A percentile compares a stretch with the other conserved stretches of the same genome.
Conservation (phyloP, 2,113 vertebrate genomes). For the Hippocampus zosterae region DNA sequence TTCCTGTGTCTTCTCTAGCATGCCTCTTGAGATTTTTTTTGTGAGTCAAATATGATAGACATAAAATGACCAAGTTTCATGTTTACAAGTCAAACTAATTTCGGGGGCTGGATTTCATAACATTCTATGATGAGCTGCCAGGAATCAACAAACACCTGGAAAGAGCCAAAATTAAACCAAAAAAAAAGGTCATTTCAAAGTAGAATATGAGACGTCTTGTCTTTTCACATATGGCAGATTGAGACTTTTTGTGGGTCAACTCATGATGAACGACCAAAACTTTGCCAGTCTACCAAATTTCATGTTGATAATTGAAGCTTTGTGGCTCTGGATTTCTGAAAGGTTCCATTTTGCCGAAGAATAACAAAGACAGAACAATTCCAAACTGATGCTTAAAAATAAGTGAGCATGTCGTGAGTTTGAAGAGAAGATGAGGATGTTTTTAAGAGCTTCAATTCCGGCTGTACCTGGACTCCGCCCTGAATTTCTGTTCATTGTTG, state of each 20-base stretch:
- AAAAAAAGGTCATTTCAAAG: neutral
- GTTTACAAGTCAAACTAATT: no score
- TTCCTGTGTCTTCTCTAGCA: no score
- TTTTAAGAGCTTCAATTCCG: neutral
- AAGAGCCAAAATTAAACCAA: no score
- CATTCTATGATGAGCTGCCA: no score
- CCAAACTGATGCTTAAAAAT: neutral
- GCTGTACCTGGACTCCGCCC: conserved; percentile 20
- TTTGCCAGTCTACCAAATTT: neutral
- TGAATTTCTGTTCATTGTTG: conserved; percentile 54
- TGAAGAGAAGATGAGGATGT: neutral
- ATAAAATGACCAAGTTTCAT: no score
- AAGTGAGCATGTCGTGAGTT: neutral
- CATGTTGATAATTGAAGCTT: neutral
- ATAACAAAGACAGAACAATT: neutral
- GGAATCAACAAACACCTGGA: no score
- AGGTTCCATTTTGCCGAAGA: neutral
- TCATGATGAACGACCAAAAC: no score
- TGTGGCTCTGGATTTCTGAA: neutral
- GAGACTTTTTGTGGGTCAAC: no score
- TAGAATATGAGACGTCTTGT: neutral
- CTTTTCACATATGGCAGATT: no score
- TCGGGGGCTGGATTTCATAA: no score
- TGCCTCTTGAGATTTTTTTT: no score
- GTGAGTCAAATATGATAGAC: no score